Base-by-base conservation (phyloP, 2,888 invertebrate species). In the Patella depressa region DNA sequence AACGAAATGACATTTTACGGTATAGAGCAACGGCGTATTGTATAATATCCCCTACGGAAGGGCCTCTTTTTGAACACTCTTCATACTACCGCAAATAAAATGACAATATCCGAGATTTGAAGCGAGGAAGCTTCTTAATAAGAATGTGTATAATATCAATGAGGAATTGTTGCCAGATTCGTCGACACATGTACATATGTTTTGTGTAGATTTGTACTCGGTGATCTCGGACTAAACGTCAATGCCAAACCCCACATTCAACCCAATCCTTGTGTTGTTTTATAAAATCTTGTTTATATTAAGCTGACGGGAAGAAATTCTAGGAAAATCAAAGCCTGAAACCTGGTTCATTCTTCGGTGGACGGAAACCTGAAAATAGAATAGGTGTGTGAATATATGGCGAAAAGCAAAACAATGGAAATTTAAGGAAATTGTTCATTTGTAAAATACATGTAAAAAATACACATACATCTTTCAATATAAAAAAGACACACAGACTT, bases 81-180 rank as follows among this genome's bases (percentile, higher is more conserved):
- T 65, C 24, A 65, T 12, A 65, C 65, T 65, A 65, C 24, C 65
- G 45, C 65, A 65, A 65, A 59, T 24, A 24, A 65, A 24, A 24
- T 24, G 65, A 14, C 65, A 65, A 65, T 65, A 65, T 65, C 65
- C 65, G 65, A 24, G 24, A 65, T 65, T 24, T 24, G 65, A 65
- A 19, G 19, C 19, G 65, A 65, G 65, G 65, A 65, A 65, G 65
- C 19, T 24, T 65, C 65, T 24, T 65, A 24, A 65, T 45, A 45
- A 65, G 24, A 24, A 19, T 65, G 65, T 65, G 65, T 65, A 65
- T 65, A 24, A 65, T 65, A 65, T 65, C 65, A 65, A 65, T 65
- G 65, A 65, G 24, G 24, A 24, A 65, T 65, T 65, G 24, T 65
- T 65, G 65, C 65, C 65, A 65, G 65, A 24, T 65, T 24, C 24